phyloP scores from a whole-genome alignment of 2,888 invertebrate genomes.

The Halictus ligatus region DNA sequence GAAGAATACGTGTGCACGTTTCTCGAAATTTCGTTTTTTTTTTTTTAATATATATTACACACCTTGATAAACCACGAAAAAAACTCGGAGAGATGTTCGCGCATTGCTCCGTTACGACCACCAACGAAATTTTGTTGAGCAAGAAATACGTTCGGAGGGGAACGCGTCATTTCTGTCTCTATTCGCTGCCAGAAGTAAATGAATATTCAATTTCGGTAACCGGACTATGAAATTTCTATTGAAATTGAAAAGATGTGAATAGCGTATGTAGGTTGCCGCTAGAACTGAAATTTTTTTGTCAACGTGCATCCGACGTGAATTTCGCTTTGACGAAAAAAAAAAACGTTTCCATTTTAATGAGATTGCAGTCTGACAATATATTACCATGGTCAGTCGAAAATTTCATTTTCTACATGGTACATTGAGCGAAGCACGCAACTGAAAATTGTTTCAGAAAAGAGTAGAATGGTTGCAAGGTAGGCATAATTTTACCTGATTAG shows the following conservation, averaged over 20 bases:
- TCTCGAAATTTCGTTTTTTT: constrained; percentile 28
- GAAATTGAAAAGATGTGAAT: not conserved
- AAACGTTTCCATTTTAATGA: not conserved
- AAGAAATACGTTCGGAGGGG: constrained; percentile 35
- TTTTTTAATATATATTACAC: constrained; percentile 29
- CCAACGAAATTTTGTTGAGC: constrained; percentile 61
- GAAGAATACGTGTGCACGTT: constrained; percentile 19
- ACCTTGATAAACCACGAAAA: constrained; percentile 6
- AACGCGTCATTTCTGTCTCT: constrained; percentile 26
- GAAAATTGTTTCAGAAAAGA: not conserved
- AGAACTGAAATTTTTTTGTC: not conserved
- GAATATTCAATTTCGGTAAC: constrained; percentile 37
- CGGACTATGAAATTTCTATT: not conserved
- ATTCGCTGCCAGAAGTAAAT: constrained; percentile 31
- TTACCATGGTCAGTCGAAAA: not conserved
- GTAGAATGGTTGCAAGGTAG: not conserved
- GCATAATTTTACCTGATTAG: not conserved
- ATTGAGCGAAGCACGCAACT: not conserved
- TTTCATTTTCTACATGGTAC: not conserved
- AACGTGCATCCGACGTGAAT: not conserved
- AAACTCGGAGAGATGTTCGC: constrained; percentile 39
- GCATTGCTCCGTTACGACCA: constrained; percentile 64
- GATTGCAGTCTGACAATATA: not conserved
- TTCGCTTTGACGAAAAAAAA: not conserved
- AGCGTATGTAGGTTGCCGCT: not conserved